Evolutionary conservation across 2,113 vertebrate genomes (phyloP).

Genomic region (Paradoxurus hermaphroditus): DNA sequence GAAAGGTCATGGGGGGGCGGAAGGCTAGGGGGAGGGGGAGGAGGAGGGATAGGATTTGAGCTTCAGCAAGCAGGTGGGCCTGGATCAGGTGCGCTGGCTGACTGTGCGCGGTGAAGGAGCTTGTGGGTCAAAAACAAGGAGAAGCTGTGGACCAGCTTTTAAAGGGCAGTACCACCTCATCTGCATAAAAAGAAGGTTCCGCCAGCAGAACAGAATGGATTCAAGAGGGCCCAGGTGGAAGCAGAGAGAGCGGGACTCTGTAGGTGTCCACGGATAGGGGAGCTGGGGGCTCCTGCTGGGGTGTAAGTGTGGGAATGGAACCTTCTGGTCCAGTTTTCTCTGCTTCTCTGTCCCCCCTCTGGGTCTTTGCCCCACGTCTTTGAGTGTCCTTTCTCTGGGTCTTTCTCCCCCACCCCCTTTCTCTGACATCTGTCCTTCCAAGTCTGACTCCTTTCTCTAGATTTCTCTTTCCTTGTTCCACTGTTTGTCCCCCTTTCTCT

Average conservation of each 20-base stretch:
- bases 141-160: background rate
- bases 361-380: background rate
- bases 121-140: background rate
- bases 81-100: background rate
- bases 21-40: no score
- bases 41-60: background rate
- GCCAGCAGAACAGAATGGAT: background rate
- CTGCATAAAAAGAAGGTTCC: background rate
- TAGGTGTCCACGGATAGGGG: accelerated
- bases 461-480: background rate
- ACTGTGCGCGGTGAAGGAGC: background rate
- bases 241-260: background rate
- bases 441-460: background rate
- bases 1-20: background rate
- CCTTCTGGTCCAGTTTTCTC: no score
- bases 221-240: background rate
- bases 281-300: background rate
- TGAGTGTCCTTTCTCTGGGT: background rate
- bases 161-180: background rate
- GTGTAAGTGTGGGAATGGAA: background rate
- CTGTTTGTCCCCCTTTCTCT: background rate
- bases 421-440: background rate
- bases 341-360: no score
- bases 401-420: background rate
- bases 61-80: background rate